Evolutionary conservation across 2,888 invertebrate genomes (phyloP), one percentile per base, ranked within the genome.

Genomic region (Eutolmus rufibarbis): DNA sequence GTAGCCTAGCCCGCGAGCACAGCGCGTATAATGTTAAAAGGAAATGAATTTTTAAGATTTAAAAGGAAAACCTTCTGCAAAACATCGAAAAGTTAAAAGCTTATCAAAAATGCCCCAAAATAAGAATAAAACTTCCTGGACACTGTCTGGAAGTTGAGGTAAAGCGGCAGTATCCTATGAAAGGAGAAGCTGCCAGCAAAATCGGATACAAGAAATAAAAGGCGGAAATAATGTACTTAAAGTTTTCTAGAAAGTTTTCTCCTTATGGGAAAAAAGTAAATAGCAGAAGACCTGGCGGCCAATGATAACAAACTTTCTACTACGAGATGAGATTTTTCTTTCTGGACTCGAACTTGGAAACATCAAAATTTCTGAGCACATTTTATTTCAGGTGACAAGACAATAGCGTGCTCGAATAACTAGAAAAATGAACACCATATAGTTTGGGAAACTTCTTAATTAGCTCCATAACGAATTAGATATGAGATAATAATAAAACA

Each of bases 221-320:
- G 57, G 57, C 82, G 82, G 82, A 82, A 82, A 82, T 82, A 82
- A 82, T 82, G 82, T 57, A 66, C 82, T 82, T 82, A 82, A 56
- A 82, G 57, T 82, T 82, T 57, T 82, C 57, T 51, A 31, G 82
- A 82, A 82, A 82, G 57, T 82, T 82, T 82, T 37, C 82, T 37
- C 37, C 37, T 82, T 31, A 57, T 34, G 51, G 19, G 37, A 51
- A 37, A 56, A 46, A 82, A 66, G 82, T 37, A 66, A 66, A 82
- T 66, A 82, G 37, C 19, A 57, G 37, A 82, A 66, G 82, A 82
- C 66, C 82, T 82, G 82, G 66, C 57, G 82, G 37, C 82, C 82
- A 82, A n/a, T 82, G 82, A 82, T 82, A 82, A 82, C 66, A 82
- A 82, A 82, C 37, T 82, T 82, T 82, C 37, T 40, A 37, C 66